These are phyloP conservation scores for Lanius ludovicianus DNA, from an alignment of 2,113 vertebrate genomes.

Conservation along the genomic window DNA sequence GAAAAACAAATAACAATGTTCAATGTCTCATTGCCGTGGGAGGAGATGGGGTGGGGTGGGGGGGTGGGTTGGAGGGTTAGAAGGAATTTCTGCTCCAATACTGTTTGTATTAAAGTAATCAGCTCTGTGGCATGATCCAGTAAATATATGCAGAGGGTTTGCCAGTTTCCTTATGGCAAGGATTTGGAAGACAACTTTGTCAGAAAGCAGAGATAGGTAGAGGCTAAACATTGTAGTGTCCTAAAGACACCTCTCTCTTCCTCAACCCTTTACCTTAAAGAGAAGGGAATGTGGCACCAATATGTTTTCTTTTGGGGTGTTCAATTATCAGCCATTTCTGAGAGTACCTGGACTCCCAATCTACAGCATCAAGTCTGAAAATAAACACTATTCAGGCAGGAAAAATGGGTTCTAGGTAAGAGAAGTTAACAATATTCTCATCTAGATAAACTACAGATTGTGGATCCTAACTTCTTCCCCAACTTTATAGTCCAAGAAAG, in stretches of 20 bases:
- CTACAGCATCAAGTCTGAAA: background rate
- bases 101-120: background rate
- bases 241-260: background rate
- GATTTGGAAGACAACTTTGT: background rate
- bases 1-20: background rate
- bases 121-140: background rate
- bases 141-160: background rate
- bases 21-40: background rate
- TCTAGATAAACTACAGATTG: background rate
- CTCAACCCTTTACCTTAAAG: background rate
- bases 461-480: background rate
- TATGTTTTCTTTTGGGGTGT: background rate
- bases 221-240: background rate
- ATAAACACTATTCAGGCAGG: background rate
- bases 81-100: background rate
- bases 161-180: background rate
- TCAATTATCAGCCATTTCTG: background rate
- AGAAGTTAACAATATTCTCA: background rate
- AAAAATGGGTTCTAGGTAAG: background rate
- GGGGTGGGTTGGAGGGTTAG: background rate
- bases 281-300: background rate
- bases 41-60: background rate
- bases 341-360: background rate
- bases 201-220: background rate
- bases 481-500: background rate